Evolutionary conservation across 1,140 invertebrate species (phyloP), one percentile per base, ranked within the genome.

Genomic region (Trichomalopsis sarcophagae): DNA sequence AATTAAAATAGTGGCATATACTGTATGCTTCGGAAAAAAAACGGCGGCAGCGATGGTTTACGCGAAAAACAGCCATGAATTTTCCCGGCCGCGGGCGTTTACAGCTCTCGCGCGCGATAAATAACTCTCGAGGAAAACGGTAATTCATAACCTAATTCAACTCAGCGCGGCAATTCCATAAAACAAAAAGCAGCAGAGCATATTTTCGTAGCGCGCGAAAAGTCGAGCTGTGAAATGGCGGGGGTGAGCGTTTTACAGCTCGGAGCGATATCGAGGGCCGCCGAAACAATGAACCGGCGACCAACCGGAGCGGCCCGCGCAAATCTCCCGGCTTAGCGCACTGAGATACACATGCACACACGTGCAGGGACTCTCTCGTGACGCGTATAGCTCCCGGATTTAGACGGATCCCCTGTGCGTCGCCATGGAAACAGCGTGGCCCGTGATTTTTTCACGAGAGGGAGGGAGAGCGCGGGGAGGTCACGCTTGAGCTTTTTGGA

Each of bases 201-300:
- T 71, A 66, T 66, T 76, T 76, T 50, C 55, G 81, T 30, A 17
- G 30, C 71, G 74, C 11, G 78, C 74, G n/a, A 27, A 75, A 30
- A 55, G 6, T 47, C 47, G 3, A n/a, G 14, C 36, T 30, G 1
- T 14, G 10, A 74, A 78, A 78, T 62, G 27, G 40, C n/a, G 75
- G 85, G 87, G 87, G 86, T 77, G 86, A 87, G 86, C 87, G 87
- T 87, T 87, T 88, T 88, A 88, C 84, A 86, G 84, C 83, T n/a
- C 86, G 86, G 82, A 21, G 85, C 81, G 87, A 87, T 89, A 85
- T 86, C 87, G 85, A 87, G 84, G 81, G 81, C 66, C 82, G 91
- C 89, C 91, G 91, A 92, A 92, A 92, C 91, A 92, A 92, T 92
- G 91, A 92, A 92, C 92, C 92, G 86, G 21, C 21, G 14, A 92